Conservation (phyloP, 2,888 invertebrate species). For the Zhuqinia jingwanae region DNA sequence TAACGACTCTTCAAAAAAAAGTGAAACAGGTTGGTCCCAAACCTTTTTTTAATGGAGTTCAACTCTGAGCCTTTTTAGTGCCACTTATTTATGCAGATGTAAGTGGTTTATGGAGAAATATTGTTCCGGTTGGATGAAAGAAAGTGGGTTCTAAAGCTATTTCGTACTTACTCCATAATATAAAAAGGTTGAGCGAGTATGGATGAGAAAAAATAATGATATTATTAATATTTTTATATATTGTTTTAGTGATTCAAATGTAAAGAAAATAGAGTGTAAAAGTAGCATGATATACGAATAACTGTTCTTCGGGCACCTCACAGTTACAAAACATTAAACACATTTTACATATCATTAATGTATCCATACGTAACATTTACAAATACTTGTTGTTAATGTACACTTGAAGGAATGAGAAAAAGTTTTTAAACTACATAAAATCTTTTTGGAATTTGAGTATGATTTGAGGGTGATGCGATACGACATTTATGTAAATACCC, state of each 20-base stretch:
- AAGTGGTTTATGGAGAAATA: slow-evolving; percentile 79
- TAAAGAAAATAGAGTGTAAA: not conserved
- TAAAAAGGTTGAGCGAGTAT: not conserved
- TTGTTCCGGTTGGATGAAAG: slow-evolving; percentile 77
- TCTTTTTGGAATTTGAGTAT: no score
- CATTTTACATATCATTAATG: not conserved
- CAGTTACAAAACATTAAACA: slow-evolving; percentile 25
- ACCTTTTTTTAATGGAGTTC: slow-evolving; percentile 68
- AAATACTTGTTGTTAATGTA: no score
- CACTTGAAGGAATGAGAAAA: no score
- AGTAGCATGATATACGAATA: not conserved
- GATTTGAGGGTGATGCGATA: no score
- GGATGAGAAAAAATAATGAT: not conserved
- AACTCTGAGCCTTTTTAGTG: slow-evolving; percentile 56
- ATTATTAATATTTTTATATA: slow-evolving; percentile 14
- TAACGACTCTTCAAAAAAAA: slow-evolving; percentile 54
- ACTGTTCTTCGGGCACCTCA: not conserved
- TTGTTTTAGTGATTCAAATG: not conserved
- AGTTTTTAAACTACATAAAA: no score
- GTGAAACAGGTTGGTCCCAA: slow-evolving; percentile 66
- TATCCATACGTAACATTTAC: not conserved
- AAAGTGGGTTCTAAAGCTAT: slow-evolving; percentile 33
- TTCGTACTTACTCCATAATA: not conserved
- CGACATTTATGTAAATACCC: no score
- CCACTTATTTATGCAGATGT: slow-evolving; percentile 79